Base-by-base conservation (phyloP, 1,140 invertebrate genomes). In the Meloidogyne floridensis region DNA sequence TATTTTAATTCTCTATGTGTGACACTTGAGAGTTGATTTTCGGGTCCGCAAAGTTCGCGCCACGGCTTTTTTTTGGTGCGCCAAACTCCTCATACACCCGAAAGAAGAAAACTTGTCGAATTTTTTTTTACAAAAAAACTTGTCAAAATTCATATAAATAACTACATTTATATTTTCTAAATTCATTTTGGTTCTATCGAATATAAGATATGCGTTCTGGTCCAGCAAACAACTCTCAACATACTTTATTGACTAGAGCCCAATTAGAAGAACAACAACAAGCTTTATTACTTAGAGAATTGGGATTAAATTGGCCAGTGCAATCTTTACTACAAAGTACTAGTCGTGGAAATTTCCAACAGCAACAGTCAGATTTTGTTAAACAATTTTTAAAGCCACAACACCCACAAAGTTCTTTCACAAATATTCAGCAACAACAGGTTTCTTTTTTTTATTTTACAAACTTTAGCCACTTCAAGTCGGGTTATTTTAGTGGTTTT, bases 181-280 rank as follows among this genome's bases (percentile, higher is more conserved):
- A 32, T 32, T 32, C 32, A 32, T 32, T 32, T 32, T 32, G 32
- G 32, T 32, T 32, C 32, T 32, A 32, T 32, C 32, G 32, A 53
- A 8, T 53, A 10, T 53, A 11, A 54, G n/a, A 7, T 6, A 65
- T 65, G 59, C 59, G 59, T 6, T n/a, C 59, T 65, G 59, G 59
- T 6, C 59, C 59, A 47, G 47, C 47, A 18, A 65, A n/a, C 59
- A 65, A n/a, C n/a, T 65, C 59, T 15, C 59, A 65, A 65, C 59
- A 65, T 7, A 65, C n/a, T 18, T 6, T 65, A 65, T 65, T 65
- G n/a, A 65, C 59, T n/a, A 65, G n/a, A 65, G 59, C 59, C 7
- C 59, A 65, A n/a, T n/a, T 65, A 65, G 59, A 65, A n/a, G 59
- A 65, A 65, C n/a, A 65, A 18, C 59, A 65, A 18, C 59, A 65